phyloP scores from a whole-genome alignment of 2,888 invertebrate species.

The Tortrix viridana region DNA sequence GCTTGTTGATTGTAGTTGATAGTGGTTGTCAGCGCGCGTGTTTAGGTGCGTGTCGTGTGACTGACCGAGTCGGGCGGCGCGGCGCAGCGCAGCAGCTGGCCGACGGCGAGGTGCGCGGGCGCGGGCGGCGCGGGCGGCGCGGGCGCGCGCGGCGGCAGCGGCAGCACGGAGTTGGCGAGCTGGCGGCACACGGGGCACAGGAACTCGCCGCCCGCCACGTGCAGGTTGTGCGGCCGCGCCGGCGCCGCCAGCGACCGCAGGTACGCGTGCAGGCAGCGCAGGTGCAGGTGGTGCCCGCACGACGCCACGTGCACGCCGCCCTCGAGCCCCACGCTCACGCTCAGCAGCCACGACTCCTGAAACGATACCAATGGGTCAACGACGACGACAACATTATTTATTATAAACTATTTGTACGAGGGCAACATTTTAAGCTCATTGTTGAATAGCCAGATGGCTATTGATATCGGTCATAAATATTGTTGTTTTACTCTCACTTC shows the following conservation, averaged over 20 bases:
- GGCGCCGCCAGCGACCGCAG: slow-evolving; percentile 92
- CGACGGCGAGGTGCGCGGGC: slow-evolving; percentile 83
- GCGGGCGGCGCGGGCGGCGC: slow-evolving; percentile 87
- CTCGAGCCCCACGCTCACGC: slow-evolving; percentile 92
- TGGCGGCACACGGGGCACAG: slow-evolving; percentile 97
- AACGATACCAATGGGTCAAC: background rate
- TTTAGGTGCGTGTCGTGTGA: too few species aligned
- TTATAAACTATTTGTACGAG: too few species aligned
- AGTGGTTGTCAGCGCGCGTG: too few species aligned
- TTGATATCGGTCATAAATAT: too few species aligned
- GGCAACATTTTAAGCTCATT: too few species aligned
- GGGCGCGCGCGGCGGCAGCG: slow-evolving; percentile 89
- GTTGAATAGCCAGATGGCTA: too few species aligned
- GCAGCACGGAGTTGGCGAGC: slow-evolving; percentile 94
- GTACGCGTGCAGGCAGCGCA: slow-evolving; percentile 97
- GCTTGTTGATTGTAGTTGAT: too few species aligned
- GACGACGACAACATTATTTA: too few species aligned
- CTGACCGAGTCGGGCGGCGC: slow-evolving; percentile 80
- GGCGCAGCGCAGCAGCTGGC: slow-evolving; percentile 87
- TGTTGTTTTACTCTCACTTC: too few species aligned
- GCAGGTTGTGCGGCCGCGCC: slow-evolving; percentile 90
- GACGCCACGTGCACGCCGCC: slow-evolving; percentile 97
- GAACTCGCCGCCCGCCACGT: slow-evolving; percentile 91
- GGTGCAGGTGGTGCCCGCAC: slow-evolving; percentile 98
- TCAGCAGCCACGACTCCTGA: slow-evolving; percentile 90